Evolutionary conservation across 1,140 invertebrate species (phyloP).

Genomic region (Telenomus remus): DNA sequence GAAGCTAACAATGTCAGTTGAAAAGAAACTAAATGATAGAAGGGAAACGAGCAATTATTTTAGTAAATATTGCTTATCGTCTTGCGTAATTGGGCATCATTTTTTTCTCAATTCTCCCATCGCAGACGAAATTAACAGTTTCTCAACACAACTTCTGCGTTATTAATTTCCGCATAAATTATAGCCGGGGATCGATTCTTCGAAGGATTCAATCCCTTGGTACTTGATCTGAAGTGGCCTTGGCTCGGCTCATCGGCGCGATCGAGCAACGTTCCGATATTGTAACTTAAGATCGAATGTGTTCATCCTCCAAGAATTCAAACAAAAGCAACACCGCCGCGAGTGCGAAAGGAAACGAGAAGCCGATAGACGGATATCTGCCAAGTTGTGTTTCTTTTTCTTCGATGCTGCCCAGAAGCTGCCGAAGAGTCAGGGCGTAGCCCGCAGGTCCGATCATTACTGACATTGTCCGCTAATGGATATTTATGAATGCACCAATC

Average conservation of each 20-base stretch:
- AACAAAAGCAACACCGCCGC: conserved; percentile 52
- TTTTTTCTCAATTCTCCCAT: conserved; percentile 21
- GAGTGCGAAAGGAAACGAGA: conserved; percentile 55
- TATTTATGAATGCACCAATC: conserved; percentile 77
- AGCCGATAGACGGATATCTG: conserved; percentile 48
- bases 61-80: conserved; percentile 19
- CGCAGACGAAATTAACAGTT: conserved; percentile 40
- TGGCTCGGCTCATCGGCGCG: conserved; percentile 44
- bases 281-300: conserved; percentile 62
- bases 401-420: conserved; percentile 57
- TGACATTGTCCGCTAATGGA: conserved; percentile 75
- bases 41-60: conserved; percentile 24
- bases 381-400: conserved; percentile 29
- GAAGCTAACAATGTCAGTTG: too few relatives aligned
- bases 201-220: conserved; percentile 48
- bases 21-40: conserved; percentile 19
- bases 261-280: conserved; percentile 57
- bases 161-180: conserved; percentile 57
- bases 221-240: conserved; percentile 47
- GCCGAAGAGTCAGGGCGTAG: conserved; percentile 69
- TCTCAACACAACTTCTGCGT: conserved; percentile 30
- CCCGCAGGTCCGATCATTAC: conserved; percentile 73
- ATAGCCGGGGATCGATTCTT: conserved; percentile 47
- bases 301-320: conserved; percentile 61
- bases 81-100: conserved; percentile 2